Percentiles rank a stretch among this genome's conserved stretches.
Evolutionary conservation across 1,140 invertebrate species (phyloP).

Genomic region (Nebria ingens): DNA sequence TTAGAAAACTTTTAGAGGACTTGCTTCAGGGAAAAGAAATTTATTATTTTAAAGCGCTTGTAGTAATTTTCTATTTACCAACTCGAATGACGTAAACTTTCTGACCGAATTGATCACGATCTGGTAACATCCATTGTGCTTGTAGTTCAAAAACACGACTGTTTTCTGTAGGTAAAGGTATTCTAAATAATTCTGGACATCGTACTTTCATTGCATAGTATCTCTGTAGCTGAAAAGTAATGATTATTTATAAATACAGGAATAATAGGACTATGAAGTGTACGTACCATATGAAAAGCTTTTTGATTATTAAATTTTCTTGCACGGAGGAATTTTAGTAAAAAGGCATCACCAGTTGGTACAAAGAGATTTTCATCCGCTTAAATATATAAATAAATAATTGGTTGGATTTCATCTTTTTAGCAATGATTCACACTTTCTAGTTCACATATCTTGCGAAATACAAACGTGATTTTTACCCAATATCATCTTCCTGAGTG

Average conservation of each 20-base stretch:
- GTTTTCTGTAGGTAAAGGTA: slow-evolving; percentile 30
- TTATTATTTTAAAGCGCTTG: slow-evolving; percentile 1
- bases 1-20: too few species aligned
- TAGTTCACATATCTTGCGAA: not conserved
- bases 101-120: slow-evolving; percentile 31
- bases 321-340: slow-evolving; percentile 43
- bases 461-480: slow-evolving; percentile 20
- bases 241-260: slow-evolving; percentile 12
- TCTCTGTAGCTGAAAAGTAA: slow-evolving; percentile 29
- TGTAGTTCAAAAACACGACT: slow-evolving; percentile 31
- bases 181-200: slow-evolving; percentile 33
- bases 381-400: slow-evolving; percentile 21
- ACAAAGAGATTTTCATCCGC: slow-evolving; percentile 35
- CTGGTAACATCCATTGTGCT: slow-evolving; percentile 32
- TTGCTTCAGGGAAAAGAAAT: too few species aligned
- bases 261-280: slow-evolving; percentile 5
- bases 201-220: slow-evolving; percentile 36
- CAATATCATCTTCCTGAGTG: slow-evolving; percentile 23
- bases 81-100: slow-evolving; percentile 34
- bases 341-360: slow-evolving; percentile 39
- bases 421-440: too few species aligned
- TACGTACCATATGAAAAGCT: slow-evolving; percentile 39
- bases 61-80: slow-evolving; percentile 25
- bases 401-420: too few species aligned
- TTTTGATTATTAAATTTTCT: slow-evolving; percentile 44